A percentile compares a stretch with the other conserved stretches of the same genome.
Conservation (phyloP, 1,140 invertebrate species). For the Drosophila eugracilis region DNA sequence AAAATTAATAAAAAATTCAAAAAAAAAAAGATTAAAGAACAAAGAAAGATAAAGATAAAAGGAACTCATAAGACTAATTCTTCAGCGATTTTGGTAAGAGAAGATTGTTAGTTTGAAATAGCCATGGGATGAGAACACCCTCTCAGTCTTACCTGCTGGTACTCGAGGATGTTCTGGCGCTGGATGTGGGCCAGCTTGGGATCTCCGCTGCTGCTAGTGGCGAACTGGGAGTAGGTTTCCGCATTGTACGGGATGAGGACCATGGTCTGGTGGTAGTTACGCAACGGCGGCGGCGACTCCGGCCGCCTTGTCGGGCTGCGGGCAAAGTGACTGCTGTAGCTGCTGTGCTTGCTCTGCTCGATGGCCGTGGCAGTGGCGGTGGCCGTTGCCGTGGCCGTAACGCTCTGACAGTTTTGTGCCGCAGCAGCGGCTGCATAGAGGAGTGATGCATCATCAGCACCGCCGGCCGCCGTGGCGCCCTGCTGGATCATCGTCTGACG, state of each 20-base stretch:
- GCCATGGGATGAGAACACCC: too few species aligned
- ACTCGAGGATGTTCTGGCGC: constrained; percentile 83
- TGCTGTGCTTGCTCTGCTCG: constrained; percentile 81
- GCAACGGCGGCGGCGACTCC: constrained; percentile 88
- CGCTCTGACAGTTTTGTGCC: constrained; percentile 78
- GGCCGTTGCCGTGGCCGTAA: constrained; percentile 61
- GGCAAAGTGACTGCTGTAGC: constrained; percentile 77
- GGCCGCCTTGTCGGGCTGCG: constrained; percentile 86
- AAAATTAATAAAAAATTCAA: too few species aligned
- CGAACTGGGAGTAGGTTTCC: constrained; percentile 83
- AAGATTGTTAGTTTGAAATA: too few species aligned
- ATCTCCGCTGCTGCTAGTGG: constrained; percentile 76
- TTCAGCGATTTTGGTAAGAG: neutral
- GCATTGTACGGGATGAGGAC: constrained; percentile 91
- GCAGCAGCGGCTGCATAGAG: constrained; percentile 71
- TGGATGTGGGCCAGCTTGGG: constrained; percentile 77
- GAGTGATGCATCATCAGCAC: constrained; percentile 62
- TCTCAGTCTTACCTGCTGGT: constrained; percentile 84
- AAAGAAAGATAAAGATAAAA: too few species aligned
- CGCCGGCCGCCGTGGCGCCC: constrained; percentile 31
- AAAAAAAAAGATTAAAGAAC: too few species aligned
- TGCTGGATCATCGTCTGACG: constrained; percentile 84
- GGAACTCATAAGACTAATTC: too few species aligned
- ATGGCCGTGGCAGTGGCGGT: constrained; percentile 60
- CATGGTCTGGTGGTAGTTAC: constrained; percentile 89